Evolutionary conservation across 2,113 vertebrate species (phyloP), one percentile per base, ranked within the genome.

Genomic region (Mormoops blainvillei): DNA sequence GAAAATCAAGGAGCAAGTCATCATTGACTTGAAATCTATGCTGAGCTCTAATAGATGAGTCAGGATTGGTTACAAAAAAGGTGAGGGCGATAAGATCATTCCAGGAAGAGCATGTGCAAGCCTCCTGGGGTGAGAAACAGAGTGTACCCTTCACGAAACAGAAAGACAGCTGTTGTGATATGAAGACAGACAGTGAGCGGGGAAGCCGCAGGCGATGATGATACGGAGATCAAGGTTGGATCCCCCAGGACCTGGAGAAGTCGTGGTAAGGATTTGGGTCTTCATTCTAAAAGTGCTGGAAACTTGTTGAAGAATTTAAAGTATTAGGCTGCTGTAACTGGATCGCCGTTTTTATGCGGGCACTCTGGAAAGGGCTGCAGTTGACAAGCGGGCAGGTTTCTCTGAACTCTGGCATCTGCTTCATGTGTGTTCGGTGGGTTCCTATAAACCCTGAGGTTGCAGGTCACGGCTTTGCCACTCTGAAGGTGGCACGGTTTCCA

Each of bases 21-120:
- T n/a, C 2, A 4, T 8, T 2, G 4, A 61, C 36, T 24, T 45
- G 14, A 83, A 91, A 91, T 70, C 19, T 4, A 71, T n/a, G 43
- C 3, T 63, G 9, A 38, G 6, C 48, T 50, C 22, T 77, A 33
- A 61, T 3, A 48, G 45, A 61, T 61, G 16, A 45, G 5, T 13
- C 38, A 33, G 15, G 76, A 70, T 68, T 83, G n/a, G 18, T 45
- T 82, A 33, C 36, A 50, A 43, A 86, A 86, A 67, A 76, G 7
- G 1, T 26, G 52, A 74, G 24, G 3, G 28, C 0, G n/a, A 3
- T 36, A 31, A 50, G 22, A 10, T 76, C 26, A 63, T 36, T 43
- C 28, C 7, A 50, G 2, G 9, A 50, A 43, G 3, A 70, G 14
- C 10, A n/a, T 2, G 2, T 15, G 0, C 31, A 33, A 70, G 7